phyloP scores from a whole-genome alignment of 1,140 invertebrate species.

The Ceratina japonica region DNA sequence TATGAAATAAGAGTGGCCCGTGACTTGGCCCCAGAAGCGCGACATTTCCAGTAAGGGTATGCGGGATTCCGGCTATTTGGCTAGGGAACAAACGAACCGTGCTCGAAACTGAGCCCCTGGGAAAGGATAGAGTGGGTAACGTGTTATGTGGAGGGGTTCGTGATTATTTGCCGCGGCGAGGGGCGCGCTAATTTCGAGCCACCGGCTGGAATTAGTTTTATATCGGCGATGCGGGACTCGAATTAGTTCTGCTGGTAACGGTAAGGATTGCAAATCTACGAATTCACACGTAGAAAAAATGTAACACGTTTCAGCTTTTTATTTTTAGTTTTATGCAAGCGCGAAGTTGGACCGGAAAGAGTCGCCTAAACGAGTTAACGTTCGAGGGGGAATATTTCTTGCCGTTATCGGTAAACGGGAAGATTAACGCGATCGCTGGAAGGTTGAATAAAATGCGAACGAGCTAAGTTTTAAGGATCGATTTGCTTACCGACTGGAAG shows the following conservation, averaged over 20 bases:
- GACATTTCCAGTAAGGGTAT: conserved; percentile 45
- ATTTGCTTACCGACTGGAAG: neutral
- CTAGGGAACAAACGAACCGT: conserved; percentile 60
- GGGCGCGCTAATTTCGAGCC: neutral
- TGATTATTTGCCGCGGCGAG: neutral
- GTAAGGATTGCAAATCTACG: no score
- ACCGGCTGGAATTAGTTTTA: neutral
- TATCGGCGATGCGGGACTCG: neutral
- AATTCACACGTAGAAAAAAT: no score
- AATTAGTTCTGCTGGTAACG: no score
- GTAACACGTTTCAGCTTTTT: no score
- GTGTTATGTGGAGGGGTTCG: neutral
- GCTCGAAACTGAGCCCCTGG: conserved; percentile 18
- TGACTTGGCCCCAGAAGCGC: conserved; percentile 62
- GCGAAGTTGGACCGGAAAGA: neutral
- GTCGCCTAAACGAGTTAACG: no score
- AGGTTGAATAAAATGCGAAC: no score
- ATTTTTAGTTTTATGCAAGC: no score
- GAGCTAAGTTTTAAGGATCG: neutral
- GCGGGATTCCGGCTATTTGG: conserved; percentile 62
- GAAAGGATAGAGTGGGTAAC: neutral
- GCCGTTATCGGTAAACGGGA: neutral
- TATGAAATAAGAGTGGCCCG: conserved; percentile 61
- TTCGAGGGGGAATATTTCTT: no score
- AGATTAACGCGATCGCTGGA: neutral